These are phyloP conservation scores for Periophthalmus magnuspinnatus DNA, from an alignment of 2,797 vertebrate genomes.

Conservation along the genomic window DNA sequence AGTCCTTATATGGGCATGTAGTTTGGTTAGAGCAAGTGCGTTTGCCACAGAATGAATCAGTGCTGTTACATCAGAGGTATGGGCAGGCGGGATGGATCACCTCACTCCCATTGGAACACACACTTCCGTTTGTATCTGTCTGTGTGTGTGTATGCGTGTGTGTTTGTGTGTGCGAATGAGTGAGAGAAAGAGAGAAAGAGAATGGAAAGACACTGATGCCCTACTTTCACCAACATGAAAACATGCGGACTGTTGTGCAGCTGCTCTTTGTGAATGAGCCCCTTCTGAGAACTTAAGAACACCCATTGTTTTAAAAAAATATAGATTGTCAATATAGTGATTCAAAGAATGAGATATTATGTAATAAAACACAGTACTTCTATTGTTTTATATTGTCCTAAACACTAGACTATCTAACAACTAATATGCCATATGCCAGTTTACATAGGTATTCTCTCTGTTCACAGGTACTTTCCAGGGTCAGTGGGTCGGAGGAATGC, in stretches of 20 bases:
- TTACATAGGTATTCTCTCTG: slow-evolving; percentile 6
- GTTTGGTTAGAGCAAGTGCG: slow-evolving; percentile 56
- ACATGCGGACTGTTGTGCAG: slow-evolving; percentile 51
- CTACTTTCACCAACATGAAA: slow-evolving; percentile 66
- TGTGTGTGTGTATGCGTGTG: neutral
- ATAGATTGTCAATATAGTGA: neutral
- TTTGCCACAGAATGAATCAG: slow-evolving; percentile 71
- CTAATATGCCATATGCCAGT: neutral
- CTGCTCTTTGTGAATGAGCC: slow-evolving; percentile 46
- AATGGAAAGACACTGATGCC: slow-evolving; percentile 48
- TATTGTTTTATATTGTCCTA: neutral
- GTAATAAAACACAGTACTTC: neutral
- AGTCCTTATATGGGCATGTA: slow-evolving; percentile 68
- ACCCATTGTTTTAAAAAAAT: slow-evolving; percentile 1
- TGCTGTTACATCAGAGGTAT: slow-evolving; percentile 71
- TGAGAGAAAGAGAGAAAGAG: slow-evolving; percentile 19
- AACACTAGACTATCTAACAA: neutral
- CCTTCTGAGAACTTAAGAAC: slow-evolving; percentile 18
- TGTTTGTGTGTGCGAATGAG: slow-evolving; percentile 23
- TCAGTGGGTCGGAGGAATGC: slow-evolving; percentile 97
- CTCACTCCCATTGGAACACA: slow-evolving; percentile 62
- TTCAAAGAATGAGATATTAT: neutral
- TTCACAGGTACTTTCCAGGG: slow-evolving; percentile 95
- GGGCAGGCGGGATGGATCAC: slow-evolving; percentile 63
- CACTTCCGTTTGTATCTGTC: slow-evolving; percentile 54